Percentiles rank a stretch among this genome's conserved stretches.
Evolutionary conservation across 2,113 vertebrate species (phyloP).

Genomic region (Gopherus flavomarginatus): DNA sequence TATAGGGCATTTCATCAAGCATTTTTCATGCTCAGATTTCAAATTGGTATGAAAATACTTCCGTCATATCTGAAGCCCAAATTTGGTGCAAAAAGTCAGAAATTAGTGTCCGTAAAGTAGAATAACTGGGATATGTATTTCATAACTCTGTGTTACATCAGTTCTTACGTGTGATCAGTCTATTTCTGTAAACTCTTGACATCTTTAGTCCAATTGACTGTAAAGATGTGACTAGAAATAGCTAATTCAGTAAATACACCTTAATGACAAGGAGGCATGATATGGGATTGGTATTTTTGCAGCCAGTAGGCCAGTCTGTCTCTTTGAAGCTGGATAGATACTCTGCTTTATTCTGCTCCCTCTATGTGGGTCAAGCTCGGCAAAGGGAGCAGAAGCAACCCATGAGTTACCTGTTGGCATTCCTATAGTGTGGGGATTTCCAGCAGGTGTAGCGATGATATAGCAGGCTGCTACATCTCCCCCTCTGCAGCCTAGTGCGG

Average conservation of each 20-base stretch:
- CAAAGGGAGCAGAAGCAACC: background rate
- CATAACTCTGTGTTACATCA: background rate
- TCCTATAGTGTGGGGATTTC: background rate
- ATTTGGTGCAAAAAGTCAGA: background rate
- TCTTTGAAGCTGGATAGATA: background rate
- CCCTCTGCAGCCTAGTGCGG: background rate
- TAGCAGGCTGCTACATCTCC: background rate
- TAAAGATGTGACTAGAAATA: background rate
- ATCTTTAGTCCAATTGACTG: background rate
- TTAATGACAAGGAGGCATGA: background rate
- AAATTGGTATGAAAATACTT: background rate
- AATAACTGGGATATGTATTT: background rate
- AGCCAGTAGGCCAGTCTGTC: background rate
- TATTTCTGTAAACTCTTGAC: background rate
- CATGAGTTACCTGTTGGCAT: background rate
- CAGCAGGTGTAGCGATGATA: background rate
- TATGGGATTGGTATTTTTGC: background rate
- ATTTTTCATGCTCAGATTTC: conserved; percentile 3
- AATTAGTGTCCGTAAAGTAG: background rate
- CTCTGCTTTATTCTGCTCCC: background rate
- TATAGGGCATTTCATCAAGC: conserved; percentile 24
- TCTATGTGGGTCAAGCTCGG: background rate
- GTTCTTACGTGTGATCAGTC: background rate
- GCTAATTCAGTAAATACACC: background rate
- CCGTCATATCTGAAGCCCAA: background rate